A percentile compares a stretch with the other conserved stretches of the same genome.
Conservation (phyloP, 2,113 vertebrate genomes). For the Indri indri region DNA sequence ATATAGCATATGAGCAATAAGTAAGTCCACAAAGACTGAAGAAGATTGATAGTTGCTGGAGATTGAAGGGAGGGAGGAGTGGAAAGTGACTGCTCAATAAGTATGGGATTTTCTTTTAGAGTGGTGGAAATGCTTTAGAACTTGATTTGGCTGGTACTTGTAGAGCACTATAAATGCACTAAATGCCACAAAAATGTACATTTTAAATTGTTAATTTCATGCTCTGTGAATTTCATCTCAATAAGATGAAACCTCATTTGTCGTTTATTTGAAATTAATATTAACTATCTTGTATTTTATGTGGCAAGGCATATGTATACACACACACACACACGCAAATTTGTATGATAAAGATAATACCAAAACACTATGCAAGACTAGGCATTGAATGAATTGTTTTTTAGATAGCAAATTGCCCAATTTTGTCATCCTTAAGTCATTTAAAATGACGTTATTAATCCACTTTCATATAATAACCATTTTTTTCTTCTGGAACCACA, state of each 20-base stretch:
- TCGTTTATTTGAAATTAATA: neutral
- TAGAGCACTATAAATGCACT: neutral
- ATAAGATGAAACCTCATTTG: neutral
- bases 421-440: neutral
- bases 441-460: neutral
- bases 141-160: neutral
- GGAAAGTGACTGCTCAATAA: neutral
- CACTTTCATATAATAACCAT: neutral
- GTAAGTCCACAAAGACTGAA: neutral
- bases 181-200: neutral
- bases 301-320: neutral
- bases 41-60: neutral
- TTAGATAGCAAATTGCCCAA: neutral
- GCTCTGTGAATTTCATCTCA: neutral
- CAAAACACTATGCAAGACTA: neutral
- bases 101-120: neutral
- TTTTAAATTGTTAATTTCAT: neutral
- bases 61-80: neutral
- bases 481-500: neutral
- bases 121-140: neutral
- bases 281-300: neutral
- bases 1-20: neutral
- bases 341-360: neutral
- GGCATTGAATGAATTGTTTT: neutral
- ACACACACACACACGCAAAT: neutral